Evolutionary conservation across 2,888 invertebrate genomes (phyloP).

Genomic region (Geotrupes spiniger): DNA sequence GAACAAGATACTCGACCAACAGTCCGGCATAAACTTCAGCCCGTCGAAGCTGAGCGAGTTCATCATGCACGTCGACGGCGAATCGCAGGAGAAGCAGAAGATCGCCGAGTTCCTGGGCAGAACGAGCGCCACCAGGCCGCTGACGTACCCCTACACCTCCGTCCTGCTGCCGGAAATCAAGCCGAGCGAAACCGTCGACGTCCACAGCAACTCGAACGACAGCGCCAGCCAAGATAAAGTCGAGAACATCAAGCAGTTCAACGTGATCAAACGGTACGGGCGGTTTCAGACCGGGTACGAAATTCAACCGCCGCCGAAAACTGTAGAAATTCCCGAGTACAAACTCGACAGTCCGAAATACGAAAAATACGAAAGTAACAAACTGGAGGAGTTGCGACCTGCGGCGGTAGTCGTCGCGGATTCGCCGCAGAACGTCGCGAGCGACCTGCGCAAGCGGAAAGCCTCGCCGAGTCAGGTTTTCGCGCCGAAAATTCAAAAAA

Average conservation of each 20-base stretch:
- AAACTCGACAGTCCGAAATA: constrained; percentile 5
- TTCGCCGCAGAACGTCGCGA: constrained; percentile 16
- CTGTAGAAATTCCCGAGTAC: constrained; percentile 1
- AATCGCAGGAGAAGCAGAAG: constrained; percentile 30
- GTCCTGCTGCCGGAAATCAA: constrained; percentile 14
- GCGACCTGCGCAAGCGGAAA: constrained; percentile 21
- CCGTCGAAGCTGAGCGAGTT: constrained; percentile 25
- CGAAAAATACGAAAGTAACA: constrained; percentile 3
- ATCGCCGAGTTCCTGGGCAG: constrained; percentile 41
- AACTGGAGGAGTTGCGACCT: constrained; percentile 7
- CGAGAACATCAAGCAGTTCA: constrained; percentile 47
- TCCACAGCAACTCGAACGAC: not conserved
- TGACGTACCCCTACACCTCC: constrained; percentile 64
- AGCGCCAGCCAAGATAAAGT: not conserved
- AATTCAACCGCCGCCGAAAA: not conserved
- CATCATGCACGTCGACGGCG: constrained; percentile 17
- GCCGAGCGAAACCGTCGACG: not conserved
- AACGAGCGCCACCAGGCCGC: constrained; percentile 59
- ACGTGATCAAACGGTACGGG: constrained; percentile 40
- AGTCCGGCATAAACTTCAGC: constrained; percentile 26
- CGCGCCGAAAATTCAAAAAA: constrained; percentile 34
- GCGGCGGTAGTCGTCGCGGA: constrained; percentile 8
- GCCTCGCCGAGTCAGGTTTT: constrained; percentile 10
- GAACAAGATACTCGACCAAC: constrained; percentile 46
- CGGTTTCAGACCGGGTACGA: constrained; percentile 10